phyloP scores from a whole-genome alignment of 2,113 vertebrate species.

The Haplochromis burtoni region DNA sequence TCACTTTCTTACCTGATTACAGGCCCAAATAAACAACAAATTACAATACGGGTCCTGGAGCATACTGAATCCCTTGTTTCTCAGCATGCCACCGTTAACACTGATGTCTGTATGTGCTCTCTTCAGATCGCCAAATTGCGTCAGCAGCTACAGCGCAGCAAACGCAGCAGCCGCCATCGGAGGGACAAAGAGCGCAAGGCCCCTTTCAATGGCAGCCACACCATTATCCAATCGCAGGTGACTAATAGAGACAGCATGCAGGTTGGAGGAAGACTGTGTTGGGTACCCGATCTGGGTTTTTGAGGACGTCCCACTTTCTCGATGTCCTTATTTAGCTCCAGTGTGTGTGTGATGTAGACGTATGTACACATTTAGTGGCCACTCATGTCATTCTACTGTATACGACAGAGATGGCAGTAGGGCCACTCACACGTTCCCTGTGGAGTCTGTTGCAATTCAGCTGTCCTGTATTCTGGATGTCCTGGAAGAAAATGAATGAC shows the following conservation, averaged over 20 bases:
- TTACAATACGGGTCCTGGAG: not conserved
- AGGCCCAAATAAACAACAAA: not conserved
- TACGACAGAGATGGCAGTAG: not conserved
- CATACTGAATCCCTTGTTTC: not conserved
- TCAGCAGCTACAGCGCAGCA: constrained; percentile 96
- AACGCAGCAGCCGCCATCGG: constrained; percentile 96
- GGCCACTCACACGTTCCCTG: not conserved
- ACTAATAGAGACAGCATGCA: not conserved
- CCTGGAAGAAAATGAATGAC: not conserved
- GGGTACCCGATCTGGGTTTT: not conserved
- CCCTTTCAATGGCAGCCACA: constrained; percentile 96
- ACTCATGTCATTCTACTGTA: not conserved
- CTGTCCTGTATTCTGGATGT: not conserved
- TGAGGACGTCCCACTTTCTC: constrained; percentile 5
- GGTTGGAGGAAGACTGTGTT: not conserved
- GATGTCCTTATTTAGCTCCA: not conserved
- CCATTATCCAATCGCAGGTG: constrained; percentile 96
- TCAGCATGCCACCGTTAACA: not conserved
- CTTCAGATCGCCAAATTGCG: constrained; percentile 93
- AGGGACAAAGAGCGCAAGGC: constrained; percentile 97
- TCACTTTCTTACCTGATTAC: constrained; percentile 44
- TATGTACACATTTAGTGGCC: not conserved
- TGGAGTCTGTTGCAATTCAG: constrained; percentile 12
- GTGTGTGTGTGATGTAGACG: not conserved
- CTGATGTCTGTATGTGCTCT: not conserved